These are phyloP conservation scores for Scaptomyza reducta DNA, from an alignment of 2,888 invertebrate genomes.

Conservation along the genomic window DNA sequence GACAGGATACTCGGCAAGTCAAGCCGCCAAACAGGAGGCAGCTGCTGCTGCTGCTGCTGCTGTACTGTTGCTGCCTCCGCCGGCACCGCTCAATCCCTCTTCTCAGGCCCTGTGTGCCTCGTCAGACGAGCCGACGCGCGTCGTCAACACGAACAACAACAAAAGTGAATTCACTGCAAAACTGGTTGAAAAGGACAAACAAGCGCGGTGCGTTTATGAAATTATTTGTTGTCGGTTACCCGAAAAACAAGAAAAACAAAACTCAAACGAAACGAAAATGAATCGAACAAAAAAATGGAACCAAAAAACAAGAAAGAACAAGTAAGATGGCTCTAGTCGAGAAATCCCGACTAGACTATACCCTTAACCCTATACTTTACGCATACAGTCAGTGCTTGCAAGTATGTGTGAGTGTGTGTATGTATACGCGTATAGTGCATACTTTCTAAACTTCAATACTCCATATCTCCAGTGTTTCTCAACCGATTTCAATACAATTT, in stretches of 20 bases:
- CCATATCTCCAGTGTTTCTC: no score
- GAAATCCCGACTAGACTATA: no score
- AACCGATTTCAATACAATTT: no score
- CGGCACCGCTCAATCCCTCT: neutral
- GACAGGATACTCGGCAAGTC: constrained; percentile 23
- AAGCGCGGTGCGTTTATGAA: constrained; percentile 54
- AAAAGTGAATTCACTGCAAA: constrained; percentile 45
- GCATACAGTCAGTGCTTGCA: no score
- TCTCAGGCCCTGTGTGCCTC: neutral
- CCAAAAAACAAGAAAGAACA: neutral
- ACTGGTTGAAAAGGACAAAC: constrained; percentile 58
- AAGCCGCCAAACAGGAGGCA: constrained; percentile 60
- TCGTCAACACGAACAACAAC: constrained; percentile 46
- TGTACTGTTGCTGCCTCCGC: constrained; percentile 3
- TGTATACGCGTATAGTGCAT: no score
- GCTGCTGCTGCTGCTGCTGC: constrained; percentile 46
- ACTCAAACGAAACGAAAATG: neutral
- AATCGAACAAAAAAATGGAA: constrained; percentile 9
- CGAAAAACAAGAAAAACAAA: neutral
- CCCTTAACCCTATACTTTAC: no score
- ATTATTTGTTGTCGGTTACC: constrained; percentile 44
- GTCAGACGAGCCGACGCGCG: constrained; percentile 27
- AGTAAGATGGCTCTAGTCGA: no score
- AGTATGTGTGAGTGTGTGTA: no score
- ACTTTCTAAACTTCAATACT: no score